Percentiles rank a stretch among this genome's conserved stretches.
Conservation (phyloP, 1,140 invertebrate species). For the Pseudomyrmex cubaensis region DNA sequence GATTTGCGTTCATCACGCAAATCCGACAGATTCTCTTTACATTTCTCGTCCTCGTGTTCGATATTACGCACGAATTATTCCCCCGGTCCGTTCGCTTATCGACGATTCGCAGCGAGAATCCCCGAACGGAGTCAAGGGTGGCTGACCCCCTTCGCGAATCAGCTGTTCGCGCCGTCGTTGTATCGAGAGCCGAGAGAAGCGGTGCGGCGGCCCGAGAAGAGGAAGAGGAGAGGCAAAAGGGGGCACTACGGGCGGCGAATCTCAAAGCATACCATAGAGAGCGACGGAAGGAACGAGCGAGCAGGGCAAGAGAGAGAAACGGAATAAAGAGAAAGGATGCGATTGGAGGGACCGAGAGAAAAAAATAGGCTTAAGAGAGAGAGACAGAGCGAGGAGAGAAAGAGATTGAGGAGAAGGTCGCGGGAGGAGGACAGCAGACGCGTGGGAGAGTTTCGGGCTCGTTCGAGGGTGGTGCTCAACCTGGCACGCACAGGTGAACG, state of each 20-base stretch:
- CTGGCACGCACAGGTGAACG: slow-evolving; percentile 71
- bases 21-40: background rate
- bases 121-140: slow-evolving; percentile 62
- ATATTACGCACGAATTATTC: slow-evolving; percentile 51
- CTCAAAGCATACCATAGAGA: slow-evolving; percentile 79
- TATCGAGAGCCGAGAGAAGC: slow-evolving; percentile 10
- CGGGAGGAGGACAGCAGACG: slow-evolving; percentile 50
- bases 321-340: slow-evolving; percentile 12
- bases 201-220: background rate
- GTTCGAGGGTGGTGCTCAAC: slow-evolving; percentile 70
- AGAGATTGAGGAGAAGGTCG: background rate
- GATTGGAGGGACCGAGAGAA: background rate
- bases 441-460: slow-evolving; percentile 72
- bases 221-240: background rate
- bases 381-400: background rate
- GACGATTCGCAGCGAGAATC: slow-evolving; percentile 26
- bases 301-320: background rate
- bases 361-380: background rate
- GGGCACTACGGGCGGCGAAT: slow-evolving; percentile 71
- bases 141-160: slow-evolving; percentile 79
- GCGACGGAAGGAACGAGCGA: slow-evolving; percentile 8
- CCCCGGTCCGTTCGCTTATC: slow-evolving; percentile 20
- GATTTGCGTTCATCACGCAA: slow-evolving; percentile 17
- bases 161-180: slow-evolving; percentile 76
- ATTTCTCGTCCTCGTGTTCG: slow-evolving; percentile 6